Conservation (phyloP, 35 echinoderm and acorn worm genomes). For the Heliocidaris erythrogramma region DNA sequence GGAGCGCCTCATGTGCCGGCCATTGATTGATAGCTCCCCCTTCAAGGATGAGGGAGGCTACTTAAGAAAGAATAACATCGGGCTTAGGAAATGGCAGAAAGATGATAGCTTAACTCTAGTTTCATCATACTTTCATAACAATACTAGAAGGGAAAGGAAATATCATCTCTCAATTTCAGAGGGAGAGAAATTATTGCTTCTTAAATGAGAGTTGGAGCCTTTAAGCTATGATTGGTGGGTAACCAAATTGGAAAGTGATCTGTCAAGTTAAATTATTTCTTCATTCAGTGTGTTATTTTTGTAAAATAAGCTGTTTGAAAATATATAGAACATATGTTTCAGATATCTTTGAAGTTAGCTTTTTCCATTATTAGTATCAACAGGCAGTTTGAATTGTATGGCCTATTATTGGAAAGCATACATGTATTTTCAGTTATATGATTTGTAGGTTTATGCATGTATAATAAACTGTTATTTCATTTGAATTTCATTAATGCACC, state of each 20-base stretch:
- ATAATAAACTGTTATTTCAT: too few relatives aligned
- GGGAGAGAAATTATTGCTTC: not conserved
- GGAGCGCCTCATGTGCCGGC: not conserved
- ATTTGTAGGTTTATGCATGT: too few relatives aligned
- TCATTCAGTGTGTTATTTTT: too few relatives aligned
- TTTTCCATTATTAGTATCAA: too few relatives aligned
- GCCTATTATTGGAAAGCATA: too few relatives aligned
- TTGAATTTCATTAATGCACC: too few relatives aligned
- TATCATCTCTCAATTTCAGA: not conserved
- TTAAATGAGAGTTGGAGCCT: not conserved
- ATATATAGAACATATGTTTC: too few relatives aligned
- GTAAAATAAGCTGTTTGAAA: too few relatives aligned
- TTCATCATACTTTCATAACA: not conserved
- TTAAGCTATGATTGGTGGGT: not conserved
- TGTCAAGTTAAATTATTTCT: not conserved
- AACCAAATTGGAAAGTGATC: not conserved
- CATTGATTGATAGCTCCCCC: not conserved
- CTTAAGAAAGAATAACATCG: conserved; percentile 18
- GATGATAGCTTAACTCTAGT: not conserved
- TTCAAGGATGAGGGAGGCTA: not conserved
- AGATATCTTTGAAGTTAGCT: too few relatives aligned
- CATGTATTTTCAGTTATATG: too few relatives aligned
- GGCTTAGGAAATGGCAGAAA: not conserved
- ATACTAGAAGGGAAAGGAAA: not conserved
- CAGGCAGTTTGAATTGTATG: too few relatives aligned